These are phyloP conservation scores for Chelonus formosanus DNA, from an alignment of 2,888 invertebrate genomes.

Conservation along the genomic window DNA sequence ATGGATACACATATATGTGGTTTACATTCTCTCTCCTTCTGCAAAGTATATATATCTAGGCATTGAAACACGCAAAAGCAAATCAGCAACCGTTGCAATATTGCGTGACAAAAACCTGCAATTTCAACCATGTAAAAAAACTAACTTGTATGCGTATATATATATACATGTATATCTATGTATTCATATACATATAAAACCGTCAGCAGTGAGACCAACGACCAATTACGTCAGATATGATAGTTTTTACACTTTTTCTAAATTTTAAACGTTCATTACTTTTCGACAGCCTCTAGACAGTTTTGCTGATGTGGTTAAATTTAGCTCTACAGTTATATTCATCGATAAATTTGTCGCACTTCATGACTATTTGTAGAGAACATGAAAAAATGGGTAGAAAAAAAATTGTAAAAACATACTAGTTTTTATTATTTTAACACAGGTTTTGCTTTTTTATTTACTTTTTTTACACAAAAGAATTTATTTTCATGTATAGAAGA, in stretches of 20 bases:
- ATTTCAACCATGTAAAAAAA: no score
- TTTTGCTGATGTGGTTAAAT: slow-evolving; percentile 23
- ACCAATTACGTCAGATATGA: background rate
- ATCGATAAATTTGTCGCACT: background rate
- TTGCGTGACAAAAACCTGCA: slow-evolving; percentile 6
- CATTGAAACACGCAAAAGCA: background rate
- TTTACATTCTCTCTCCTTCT: background rate
- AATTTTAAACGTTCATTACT: slow-evolving; percentile 22
- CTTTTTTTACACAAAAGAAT: no score
- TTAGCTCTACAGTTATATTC: background rate
- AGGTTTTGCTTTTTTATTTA: no score
- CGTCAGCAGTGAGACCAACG: background rate
- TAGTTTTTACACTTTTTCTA: slow-evolving; percentile 4
- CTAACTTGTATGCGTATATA: no score
- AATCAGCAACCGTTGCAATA: slow-evolving; percentile 14
- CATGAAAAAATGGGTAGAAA: background rate
- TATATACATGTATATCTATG: no score
- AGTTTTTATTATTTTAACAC: no score
- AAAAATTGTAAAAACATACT: background rate
- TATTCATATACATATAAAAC: background rate
- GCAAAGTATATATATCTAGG: background rate
- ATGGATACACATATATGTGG: no score
- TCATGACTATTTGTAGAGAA: slow-evolving; percentile 8
- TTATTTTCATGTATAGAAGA: background rate
- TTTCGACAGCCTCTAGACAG: slow-evolving; percentile 24